Evolutionary conservation across 2,797 vertebrate genomes (phyloP).

Genomic region (Leontocebus nigricollis): DNA sequence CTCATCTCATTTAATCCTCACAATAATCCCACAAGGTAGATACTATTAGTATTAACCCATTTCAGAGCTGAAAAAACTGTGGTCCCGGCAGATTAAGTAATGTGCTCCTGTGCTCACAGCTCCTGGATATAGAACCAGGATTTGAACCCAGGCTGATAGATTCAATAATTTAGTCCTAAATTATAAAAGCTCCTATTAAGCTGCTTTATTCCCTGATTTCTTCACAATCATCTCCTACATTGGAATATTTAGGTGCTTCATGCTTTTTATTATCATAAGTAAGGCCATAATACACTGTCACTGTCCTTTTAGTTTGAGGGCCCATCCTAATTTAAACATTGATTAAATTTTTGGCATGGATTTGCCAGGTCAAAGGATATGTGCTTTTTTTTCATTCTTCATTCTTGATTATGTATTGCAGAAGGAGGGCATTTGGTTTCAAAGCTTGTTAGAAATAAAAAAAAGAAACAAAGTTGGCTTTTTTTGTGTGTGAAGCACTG

Average conservation of each 20-base stretch:
- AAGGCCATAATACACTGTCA: not conserved
- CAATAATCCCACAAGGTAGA: not conserved
- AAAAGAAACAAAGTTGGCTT: conserved; percentile 42
- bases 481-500: not conserved
- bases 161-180: not conserved
- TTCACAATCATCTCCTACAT: not conserved
- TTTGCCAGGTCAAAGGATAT: not conserved
- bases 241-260: not conserved
- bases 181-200: not conserved
- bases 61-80: not conserved
- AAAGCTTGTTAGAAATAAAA: conserved; percentile 2
- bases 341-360: not conserved
- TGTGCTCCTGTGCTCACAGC: not conserved
- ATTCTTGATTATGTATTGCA: not conserved
- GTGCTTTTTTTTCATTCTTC: not conserved
- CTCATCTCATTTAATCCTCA: not conserved
- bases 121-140: not conserved
- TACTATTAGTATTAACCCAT: not conserved
- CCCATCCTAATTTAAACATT: not conserved
- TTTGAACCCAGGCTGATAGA: not conserved
- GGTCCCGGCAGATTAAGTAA: not conserved
- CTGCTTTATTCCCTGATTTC: not conserved
- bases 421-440: conserved; percentile 8
- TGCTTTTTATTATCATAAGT: not conserved
- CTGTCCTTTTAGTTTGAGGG: not conserved